Evolutionary conservation across 2,797 vertebrate species (phyloP), one percentile per base, ranked within the genome.

Genomic region (Dallia pectoralis): DNA sequence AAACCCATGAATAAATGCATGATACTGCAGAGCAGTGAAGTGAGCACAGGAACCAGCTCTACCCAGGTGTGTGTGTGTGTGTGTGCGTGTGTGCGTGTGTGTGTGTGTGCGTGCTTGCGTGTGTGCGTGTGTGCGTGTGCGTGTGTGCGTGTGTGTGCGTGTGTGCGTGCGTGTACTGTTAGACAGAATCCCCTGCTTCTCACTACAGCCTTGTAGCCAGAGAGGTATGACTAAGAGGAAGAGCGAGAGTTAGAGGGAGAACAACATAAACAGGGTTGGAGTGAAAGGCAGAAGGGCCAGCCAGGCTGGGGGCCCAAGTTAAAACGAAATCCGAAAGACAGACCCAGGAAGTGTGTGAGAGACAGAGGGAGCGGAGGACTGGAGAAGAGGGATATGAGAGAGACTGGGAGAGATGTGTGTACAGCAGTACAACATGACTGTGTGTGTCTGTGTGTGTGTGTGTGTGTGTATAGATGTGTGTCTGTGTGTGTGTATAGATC

Each of bases 1-100:
- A 69, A 76, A 73, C 73, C 49, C 68, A 82, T 82, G 74, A 85
- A 87, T 86, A 82, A 82, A 86, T 87, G 82, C 77, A 82, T 83
- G 76, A 73, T 76, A 49, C 77, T 76, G 79, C 70, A 72, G 72
- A 82, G 75, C 59, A 49, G 25, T 70, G 74, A 73, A 77, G 56
- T 18, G 76, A 64, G 75, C 61, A 75, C 73, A 49, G 47, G 47
- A 44, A 56, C 49, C 71, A 76, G 56, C 48, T 40, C 36, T 67
- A 25, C 44, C 44, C 67, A 69, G 67, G 67, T 69, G 67, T 69
- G 48, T 51, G 67, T 69, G 6, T 69, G 67, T 48, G 40, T 69
- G 67, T 69, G 48, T 67, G 66, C 27, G 65, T 36, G 11, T 66
- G 4, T n/a, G n/a, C n/a, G 67, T 69, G 67, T 69, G 48, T 51